phyloP scores from a whole-genome alignment of 2,888 invertebrate species.

The Amblyteles armatorius region DNA sequence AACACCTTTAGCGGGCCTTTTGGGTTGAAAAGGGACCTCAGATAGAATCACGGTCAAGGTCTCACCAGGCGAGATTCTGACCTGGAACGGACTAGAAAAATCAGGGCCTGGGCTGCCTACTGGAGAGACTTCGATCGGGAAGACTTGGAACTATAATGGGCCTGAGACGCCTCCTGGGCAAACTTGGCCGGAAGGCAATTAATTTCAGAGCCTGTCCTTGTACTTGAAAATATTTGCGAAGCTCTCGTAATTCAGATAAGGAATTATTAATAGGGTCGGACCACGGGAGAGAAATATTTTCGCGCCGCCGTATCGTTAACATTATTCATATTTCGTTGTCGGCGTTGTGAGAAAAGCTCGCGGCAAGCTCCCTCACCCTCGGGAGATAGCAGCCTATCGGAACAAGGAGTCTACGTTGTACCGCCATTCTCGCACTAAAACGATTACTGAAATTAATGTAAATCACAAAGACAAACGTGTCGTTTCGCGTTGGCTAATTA shows the following conservation, averaged over 20 bases:
- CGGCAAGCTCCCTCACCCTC: background rate
- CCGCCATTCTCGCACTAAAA: constrained; percentile 11
- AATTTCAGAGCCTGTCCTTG: background rate
- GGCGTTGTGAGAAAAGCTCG: background rate
- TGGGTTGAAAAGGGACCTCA: background rate
- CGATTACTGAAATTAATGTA: constrained; percentile 57
- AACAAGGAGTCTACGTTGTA: background rate
- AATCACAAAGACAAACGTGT: constrained; percentile 56
- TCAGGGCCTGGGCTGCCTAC: background rate
- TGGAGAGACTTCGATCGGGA: background rate
- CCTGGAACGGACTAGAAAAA: background rate
- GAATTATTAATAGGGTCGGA: background rate
- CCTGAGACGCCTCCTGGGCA: too few species aligned
- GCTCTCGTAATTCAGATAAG: background rate
- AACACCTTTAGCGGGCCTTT: background rate
- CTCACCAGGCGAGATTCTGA: background rate
- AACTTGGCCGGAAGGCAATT: background rate
- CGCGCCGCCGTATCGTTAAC: constrained; percentile 7
- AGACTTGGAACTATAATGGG: too few species aligned
- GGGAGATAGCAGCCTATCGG: background rate
- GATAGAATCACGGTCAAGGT: background rate
- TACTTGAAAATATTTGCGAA: background rate
- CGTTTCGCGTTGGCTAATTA: constrained; percentile 44
- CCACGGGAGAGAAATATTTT: background rate
- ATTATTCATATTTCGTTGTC: constrained; percentile 2